phyloP scores from a whole-genome alignment of 2,888 invertebrate genomes.

The Byasa hedistus region DNA sequence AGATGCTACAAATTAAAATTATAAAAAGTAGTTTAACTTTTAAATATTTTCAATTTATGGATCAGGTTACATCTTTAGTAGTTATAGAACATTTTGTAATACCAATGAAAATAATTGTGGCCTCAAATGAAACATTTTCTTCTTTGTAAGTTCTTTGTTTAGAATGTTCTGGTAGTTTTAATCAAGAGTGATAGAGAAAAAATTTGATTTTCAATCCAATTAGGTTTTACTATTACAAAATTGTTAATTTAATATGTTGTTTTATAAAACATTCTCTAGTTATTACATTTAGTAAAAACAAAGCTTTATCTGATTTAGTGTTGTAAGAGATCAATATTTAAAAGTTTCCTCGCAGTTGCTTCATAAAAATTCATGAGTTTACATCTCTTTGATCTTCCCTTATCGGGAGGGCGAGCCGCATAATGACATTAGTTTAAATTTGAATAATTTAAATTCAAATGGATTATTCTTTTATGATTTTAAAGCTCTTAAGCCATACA shows the following conservation, averaged over 20 bases:
- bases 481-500: constrained; percentile 25
- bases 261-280: neutral
- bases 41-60: too few species aligned
- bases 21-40: too few species aligned
- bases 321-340: constrained; percentile 3
- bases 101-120: too few species aligned
- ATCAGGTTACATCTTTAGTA: too few species aligned
- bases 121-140: too few species aligned
- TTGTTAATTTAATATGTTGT: neutral
- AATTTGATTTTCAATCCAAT: too few species aligned
- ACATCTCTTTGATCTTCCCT: constrained; percentile 39
- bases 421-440: constrained; percentile 36
- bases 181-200: too few species aligned
- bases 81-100: too few species aligned
- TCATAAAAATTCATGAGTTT: constrained; percentile 41
- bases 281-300: neutral
- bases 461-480: constrained; percentile 28
- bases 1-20: too few species aligned
- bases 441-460: constrained; percentile 30
- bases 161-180: too few species aligned
- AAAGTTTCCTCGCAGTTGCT: constrained; percentile 24
- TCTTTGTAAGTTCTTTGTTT: too few species aligned
- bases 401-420: constrained; percentile 34
- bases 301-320: neutral
- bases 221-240: too few species aligned